Conservation (phyloP, 64 coral and sea anemone species). For the Hydrozoanthus tunicans region DNA sequence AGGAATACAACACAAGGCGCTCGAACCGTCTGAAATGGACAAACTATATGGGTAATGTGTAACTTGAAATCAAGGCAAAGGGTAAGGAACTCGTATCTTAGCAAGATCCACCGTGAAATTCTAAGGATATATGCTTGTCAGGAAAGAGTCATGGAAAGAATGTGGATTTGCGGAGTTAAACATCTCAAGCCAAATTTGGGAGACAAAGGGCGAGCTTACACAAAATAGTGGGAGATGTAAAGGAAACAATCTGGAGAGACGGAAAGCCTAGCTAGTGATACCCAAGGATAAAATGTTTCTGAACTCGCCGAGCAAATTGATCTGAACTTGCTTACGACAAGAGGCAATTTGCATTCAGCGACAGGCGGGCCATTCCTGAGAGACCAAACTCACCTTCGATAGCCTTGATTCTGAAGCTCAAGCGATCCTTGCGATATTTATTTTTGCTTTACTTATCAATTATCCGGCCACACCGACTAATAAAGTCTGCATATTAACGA, state of each 20-base stretch:
- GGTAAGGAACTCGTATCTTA: constrained; percentile 3
- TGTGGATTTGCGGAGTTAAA: constrained; percentile 41
- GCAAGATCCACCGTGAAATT: constrained; percentile 30
- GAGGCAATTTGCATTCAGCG: not conserved
- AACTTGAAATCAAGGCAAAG: not conserved
- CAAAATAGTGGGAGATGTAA: not conserved
- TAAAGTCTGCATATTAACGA: too few relatives aligned
- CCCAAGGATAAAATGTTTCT: not conserved
- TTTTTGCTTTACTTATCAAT: too few relatives aligned
- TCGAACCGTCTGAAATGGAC: not conserved
- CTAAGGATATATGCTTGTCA: constrained; percentile 22
- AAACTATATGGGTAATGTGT: not conserved
- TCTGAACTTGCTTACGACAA: not conserved
- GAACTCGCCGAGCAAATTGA: not conserved
- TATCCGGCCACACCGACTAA: too few relatives aligned
- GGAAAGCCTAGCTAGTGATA: not conserved
- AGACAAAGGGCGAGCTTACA: constrained; percentile 47
- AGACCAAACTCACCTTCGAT: not conserved
- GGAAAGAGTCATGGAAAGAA: constrained; percentile 30
- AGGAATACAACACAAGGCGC: not conserved
- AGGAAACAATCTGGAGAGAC: not conserved
- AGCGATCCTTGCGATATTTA: too few relatives aligned
- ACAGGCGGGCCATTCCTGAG: not conserved
- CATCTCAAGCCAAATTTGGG: constrained; percentile 42
- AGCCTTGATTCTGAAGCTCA: too few relatives aligned